Evolutionary conservation across 2,797 vertebrate species (phyloP), one percentile per base, ranked within the genome.

Genomic region (Lycodopsis pacificus): DNA sequence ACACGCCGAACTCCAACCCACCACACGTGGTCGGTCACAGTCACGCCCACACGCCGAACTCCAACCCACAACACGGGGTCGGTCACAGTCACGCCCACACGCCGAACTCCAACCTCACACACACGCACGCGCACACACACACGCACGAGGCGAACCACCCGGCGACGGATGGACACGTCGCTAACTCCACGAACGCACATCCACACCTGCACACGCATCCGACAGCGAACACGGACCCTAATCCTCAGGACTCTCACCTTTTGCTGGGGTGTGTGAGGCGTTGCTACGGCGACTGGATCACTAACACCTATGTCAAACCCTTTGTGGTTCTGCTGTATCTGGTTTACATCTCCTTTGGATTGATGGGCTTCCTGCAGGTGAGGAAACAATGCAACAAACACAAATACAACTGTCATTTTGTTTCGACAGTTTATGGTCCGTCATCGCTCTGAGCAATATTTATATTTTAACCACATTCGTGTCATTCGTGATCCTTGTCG

Each of bases 231-330:
- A 92, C 92, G n/a, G 97, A 98, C 84, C 92, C 96, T 2, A 96
- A 95, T 84, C 97, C 97, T 86, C 97, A 96, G 1, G 97, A 99
- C 93, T 97, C 96, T 83, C 98, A 99, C 91, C 95, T 99, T 83
- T 92, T 99, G 95, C 96, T 99, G 88, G 97, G 97, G 82, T 99
- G 99, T 91, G 96, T 99, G 92, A 96, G 97, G 84, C 97, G 96
- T 84, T 99, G 98, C 94, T 99, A 99, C 91, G 97, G 97, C 88
- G 97, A 99, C 96, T 99, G 98, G 98, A 99, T 99, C 95, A 99
- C 98, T 80, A 99, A 99, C 93, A 99, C 98, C 66, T 99, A 99
- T 0, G 98, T 99, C 84, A 99, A 99, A 89, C 98, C 98, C 91
- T 99, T 99, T 91, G 97, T 99, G 94, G 97, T 99, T 88, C 97